Evolutionary conservation across 2,113 vertebrate genomes (phyloP).

Genomic region (Takifugu flavidus): DNA sequence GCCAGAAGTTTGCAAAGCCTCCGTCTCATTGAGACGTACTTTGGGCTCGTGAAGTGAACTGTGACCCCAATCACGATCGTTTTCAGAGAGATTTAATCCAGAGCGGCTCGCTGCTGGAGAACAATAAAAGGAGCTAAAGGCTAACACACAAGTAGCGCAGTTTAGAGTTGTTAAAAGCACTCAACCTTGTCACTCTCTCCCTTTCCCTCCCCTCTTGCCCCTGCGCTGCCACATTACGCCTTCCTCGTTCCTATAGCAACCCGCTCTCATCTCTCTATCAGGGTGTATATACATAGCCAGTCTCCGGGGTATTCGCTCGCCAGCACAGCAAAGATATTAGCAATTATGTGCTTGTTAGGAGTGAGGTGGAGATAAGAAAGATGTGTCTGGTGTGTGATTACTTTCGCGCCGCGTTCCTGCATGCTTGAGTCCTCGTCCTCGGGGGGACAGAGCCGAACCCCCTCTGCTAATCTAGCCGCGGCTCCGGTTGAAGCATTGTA

Average conservation of each 20-base stretch:
- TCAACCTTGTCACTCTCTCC: constrained; percentile 18
- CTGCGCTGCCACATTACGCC: constrained; percentile 49
- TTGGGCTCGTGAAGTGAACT: no score
- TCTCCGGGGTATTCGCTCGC: constrained; percentile 63
- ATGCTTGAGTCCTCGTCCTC: constrained; percentile 46
- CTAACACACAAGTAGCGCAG: not conserved
- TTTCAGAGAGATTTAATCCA: no score
- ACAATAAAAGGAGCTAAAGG: constrained; percentile 1
- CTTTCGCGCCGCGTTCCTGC: constrained; percentile 59
- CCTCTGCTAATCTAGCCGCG: constrained; percentile 32
- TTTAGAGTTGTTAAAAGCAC: constrained; percentile 16
- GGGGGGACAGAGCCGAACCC: constrained; percentile 25
- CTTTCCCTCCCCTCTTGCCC: constrained; percentile 27
- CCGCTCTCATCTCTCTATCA: constrained; percentile 57
- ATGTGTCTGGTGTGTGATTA: constrained; percentile 70
- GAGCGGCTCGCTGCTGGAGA: not conserved
- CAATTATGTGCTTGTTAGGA: constrained; percentile 78
- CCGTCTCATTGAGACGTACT: no score
- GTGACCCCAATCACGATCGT: no score
- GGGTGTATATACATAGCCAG: constrained; percentile 66
- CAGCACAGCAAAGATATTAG: constrained; percentile 72
- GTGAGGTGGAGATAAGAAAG: constrained; percentile 67
- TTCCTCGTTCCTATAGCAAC: constrained; percentile 72
- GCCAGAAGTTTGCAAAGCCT: no score
- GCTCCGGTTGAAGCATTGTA: constrained; percentile 56